Conservation (phyloP, 2,797 vertebrate genomes). For the Anomalospiza imberbis region DNA sequence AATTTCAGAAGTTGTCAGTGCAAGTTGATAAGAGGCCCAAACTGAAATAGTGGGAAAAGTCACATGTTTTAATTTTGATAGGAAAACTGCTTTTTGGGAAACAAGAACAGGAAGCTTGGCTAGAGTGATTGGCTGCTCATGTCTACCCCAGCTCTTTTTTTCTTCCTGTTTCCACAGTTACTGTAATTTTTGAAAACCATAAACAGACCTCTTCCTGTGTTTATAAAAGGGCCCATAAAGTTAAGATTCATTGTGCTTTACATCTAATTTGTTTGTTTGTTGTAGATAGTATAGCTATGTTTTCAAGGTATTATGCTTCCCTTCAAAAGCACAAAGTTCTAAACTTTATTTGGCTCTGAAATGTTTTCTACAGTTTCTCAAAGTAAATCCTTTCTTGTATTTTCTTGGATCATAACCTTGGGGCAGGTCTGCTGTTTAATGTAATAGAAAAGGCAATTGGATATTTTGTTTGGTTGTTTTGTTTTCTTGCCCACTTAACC, state of each 20-base stretch:
- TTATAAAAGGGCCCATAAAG: background rate
- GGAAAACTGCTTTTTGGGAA: background rate
- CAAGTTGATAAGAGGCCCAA: background rate
- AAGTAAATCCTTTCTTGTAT: background rate
- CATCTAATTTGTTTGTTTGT: background rate
- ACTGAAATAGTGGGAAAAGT: background rate
- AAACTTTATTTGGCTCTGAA: background rate
- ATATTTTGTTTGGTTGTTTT: background rate
- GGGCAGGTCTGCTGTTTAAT: background rate
- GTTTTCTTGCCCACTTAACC: background rate
- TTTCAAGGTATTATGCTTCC: background rate
- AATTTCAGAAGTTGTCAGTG: background rate
- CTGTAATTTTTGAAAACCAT: background rate
- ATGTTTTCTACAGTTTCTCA: background rate
- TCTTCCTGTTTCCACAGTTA: background rate
- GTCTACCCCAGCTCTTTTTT: background rate
- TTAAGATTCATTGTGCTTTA: background rate
- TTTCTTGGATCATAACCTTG: background rate
- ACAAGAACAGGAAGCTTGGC: background rate
- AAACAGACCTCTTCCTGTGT: background rate
- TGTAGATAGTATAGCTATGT: background rate
- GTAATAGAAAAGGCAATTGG: background rate
- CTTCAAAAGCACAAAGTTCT: background rate
- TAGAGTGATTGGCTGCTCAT: background rate
- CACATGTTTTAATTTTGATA: background rate